Percentiles rank a stretch among this genome's conserved stretches.
Evolutionary conservation across 2,888 invertebrate genomes (phyloP).

Genomic region (Platerodrilus igneus): DNA sequence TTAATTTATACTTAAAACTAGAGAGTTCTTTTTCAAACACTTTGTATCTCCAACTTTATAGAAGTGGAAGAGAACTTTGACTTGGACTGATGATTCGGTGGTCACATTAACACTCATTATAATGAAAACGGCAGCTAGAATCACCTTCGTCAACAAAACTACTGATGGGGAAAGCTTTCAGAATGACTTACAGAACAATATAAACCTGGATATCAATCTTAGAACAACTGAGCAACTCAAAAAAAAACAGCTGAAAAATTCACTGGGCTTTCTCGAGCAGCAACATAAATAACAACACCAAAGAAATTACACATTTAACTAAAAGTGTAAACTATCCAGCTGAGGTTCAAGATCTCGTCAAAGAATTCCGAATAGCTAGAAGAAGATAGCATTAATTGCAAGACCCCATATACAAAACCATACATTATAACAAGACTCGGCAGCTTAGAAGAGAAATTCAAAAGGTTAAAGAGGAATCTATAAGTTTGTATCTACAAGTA

Average conservation of each 20-base stretch:
- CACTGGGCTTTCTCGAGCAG: too few species aligned
- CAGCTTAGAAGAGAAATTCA: conserved; percentile 9
- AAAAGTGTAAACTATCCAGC: conserved; percentile 6
- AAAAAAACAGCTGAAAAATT: conserved; percentile 9
- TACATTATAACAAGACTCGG: conserved; percentile 8
- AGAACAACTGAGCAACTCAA: too few species aligned
- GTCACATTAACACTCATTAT: neutral
- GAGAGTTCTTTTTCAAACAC: too few species aligned
- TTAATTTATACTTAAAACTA: too few species aligned
- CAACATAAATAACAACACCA: too few species aligned
- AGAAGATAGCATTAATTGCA: conserved; percentile 7
- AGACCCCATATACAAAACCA: conserved; percentile 2
- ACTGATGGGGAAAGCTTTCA: conserved; percentile 1
- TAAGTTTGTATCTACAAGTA: conserved; percentile 1
- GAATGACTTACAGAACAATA: too few species aligned
- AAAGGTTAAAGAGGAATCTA: conserved; percentile 5
- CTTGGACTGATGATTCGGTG: conserved; percentile 7
- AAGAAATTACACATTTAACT: conserved; percentile 6
- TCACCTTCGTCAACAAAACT: neutral
- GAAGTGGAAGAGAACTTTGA: conserved; percentile 8
- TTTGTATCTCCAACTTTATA: conserved; percentile 5
- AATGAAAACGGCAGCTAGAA: neutral
- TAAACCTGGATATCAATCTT: too few species aligned
- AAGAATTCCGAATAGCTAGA: conserved; percentile 2
- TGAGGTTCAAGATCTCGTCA: conserved; percentile 6